Percentiles rank a stretch among this genome's conserved stretches.
phyloP scores from a whole-genome alignment of 92 coral and sea anemone species.

The Palythoa caribaeorum region DNA sequence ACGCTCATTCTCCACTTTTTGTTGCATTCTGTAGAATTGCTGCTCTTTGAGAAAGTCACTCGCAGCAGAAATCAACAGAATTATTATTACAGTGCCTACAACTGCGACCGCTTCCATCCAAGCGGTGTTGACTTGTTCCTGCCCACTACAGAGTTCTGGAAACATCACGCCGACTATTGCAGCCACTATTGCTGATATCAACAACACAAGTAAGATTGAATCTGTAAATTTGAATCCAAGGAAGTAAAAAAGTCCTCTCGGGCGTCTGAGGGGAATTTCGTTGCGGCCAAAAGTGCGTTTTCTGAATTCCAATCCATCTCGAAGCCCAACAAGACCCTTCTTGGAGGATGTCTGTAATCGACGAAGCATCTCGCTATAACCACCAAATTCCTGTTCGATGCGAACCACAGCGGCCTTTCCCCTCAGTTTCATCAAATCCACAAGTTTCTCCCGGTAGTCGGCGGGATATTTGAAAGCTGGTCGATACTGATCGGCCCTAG shows the following conservation, averaged over 20 bases:
- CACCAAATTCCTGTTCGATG: constrained; percentile 63
- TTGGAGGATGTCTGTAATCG: constrained; percentile 75
- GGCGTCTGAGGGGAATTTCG: constrained; percentile 64
- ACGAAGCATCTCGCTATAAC: constrained; percentile 62
- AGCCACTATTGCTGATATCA: constrained; percentile 71
- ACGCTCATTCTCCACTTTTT: constrained; percentile 77
- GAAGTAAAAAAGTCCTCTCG: constrained; percentile 62
- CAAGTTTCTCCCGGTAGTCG: constrained; percentile 61
- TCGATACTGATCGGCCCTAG: constrained; percentile 32
- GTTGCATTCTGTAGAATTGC: constrained; percentile 81
- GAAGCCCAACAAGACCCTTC: constrained; percentile 79
- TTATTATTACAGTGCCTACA: constrained; percentile 78
- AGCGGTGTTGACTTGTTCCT: constrained; percentile 72
- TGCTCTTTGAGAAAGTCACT: constrained; percentile 89
- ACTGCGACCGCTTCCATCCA: constrained; percentile 98
- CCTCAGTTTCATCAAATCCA: constrained; percentile 66
- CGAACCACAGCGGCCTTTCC: constrained; percentile 56
- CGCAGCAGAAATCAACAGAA: constrained; percentile 84
- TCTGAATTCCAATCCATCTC: constrained; percentile 66
- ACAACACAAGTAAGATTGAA: constrained; percentile 72
- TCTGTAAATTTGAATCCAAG: constrained; percentile 77
- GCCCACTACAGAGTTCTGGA: constrained; percentile 79
- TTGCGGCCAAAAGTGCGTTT: constrained; percentile 71
- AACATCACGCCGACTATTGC: constrained; percentile 72
- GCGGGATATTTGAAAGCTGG: constrained; percentile 58